These are phyloP conservation scores for Acanthosepion esculentum DNA, from an alignment of 2,888 invertebrate species.

Conservation along the genomic window DNA sequence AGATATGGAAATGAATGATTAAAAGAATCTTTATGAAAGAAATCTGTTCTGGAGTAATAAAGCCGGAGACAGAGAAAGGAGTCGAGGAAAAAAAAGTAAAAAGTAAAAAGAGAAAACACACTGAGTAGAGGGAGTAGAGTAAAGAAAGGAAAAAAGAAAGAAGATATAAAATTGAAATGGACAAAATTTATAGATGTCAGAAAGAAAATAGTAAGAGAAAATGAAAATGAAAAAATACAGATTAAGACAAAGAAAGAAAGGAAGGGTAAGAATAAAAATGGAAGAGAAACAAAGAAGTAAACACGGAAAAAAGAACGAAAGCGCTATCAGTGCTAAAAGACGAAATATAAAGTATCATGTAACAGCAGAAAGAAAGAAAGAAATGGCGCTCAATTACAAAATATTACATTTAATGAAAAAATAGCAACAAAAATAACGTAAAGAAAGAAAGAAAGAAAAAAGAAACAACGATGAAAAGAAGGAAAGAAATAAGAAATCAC, in stretches of 20 bases:
- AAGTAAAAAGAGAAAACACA: background rate
- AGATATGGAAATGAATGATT: background rate
- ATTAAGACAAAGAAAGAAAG: background rate
- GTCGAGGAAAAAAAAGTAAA: background rate
- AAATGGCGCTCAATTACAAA: background rate
- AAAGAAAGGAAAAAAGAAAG: background rate
- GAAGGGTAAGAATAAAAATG: too few species aligned
- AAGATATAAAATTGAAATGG: background rate
- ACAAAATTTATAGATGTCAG: background rate
- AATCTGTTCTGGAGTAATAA: too few species aligned
- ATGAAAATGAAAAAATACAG: background rate
- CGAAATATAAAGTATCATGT: background rate
- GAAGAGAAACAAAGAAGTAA: too few species aligned
- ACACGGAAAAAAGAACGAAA: background rate
- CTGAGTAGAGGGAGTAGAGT: background rate
- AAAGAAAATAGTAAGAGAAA: background rate
- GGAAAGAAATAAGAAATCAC: too few species aligned
- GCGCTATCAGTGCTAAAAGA: background rate
- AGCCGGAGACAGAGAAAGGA: background rate
- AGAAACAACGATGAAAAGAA: background rate
- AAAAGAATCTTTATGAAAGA: background rate
- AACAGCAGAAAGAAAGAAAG: background rate
- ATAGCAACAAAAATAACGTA: background rate
- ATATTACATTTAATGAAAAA: background rate
- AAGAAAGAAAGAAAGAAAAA: background rate